phyloP scores from a whole-genome alignment of 2,113 vertebrate genomes.

The Bettongia penicillata region DNA sequence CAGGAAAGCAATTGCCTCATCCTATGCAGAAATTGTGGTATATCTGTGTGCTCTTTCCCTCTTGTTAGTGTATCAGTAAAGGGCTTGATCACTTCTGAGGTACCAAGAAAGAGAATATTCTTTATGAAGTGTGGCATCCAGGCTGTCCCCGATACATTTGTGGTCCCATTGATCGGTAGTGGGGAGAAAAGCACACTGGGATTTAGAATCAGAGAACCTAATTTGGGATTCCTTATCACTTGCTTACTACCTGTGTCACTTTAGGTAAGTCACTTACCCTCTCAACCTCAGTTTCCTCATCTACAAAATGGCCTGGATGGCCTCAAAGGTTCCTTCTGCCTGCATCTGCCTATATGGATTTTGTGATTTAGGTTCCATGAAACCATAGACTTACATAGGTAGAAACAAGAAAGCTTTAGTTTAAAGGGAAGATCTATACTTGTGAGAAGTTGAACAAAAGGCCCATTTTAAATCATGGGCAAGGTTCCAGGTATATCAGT shows the following conservation, averaged over 20 bases:
- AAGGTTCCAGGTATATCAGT: neutral
- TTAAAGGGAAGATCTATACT: neutral
- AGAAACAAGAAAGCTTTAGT: neutral
- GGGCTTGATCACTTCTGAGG: neutral
- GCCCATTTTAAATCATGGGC: neutral
- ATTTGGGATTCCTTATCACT: slow-evolving; percentile 45
- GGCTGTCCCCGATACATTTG: neutral
- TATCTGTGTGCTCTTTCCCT: neutral
- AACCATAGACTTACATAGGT: neutral
- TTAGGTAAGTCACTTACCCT: slow-evolving; percentile 28
- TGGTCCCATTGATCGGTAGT: neutral
- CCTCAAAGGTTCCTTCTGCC: neutral
- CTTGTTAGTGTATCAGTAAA: neutral
- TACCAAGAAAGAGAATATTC: neutral
- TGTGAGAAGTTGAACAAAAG: neutral
- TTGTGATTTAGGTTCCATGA: neutral
- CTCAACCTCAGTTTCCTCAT: slow-evolving; percentile 19
- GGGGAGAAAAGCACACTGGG: neutral
- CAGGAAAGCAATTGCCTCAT: neutral
- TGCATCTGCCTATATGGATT: neutral
- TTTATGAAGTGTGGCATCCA: neutral
- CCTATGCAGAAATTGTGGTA: neutral
- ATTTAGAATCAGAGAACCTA: slow-evolving; percentile 33
- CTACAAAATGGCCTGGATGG: neutral
- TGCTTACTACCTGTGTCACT: slow-evolving; percentile 8